Evolutionary conservation across 2,888 invertebrate species (phyloP), one percentile per base, ranked within the genome.

Genomic region (Lydus trimaculatus): DNA sequence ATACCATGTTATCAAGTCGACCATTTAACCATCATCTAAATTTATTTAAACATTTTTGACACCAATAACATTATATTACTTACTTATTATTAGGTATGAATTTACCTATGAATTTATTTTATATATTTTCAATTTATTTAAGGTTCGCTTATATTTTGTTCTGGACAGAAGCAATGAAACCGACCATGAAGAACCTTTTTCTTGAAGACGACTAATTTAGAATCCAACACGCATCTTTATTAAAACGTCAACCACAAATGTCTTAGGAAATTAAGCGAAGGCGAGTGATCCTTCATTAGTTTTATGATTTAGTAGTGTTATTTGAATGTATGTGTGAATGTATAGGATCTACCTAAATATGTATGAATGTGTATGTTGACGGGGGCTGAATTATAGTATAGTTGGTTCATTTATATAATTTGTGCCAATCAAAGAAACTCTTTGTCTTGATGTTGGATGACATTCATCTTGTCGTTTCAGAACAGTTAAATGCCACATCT

Each of bases 401-500:
- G 73, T 76, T 75, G 79, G 75, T 75, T 79, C 79, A 80, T 83
- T 83, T 80, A 82, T 80, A 78, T 83, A 84, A 84, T 85, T 85
- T 82, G 81, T 79, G 81, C 82, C 84, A 85, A 85, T 85, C 84
- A 84, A 74, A 77, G 68, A 78, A 78, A 75, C 81, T 73, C 78
- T 85, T 80, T 78, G 81, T 85, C 84, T 83, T 84, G 77, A 74
- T 74, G 70, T 75, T 72, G 74, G 70, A 75, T 72, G 72, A 77
- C 75, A 84, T 84, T 78, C 77, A 81, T 84, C 84, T 83, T 81
- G 81, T 77, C 83, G 80, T 81, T 83, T 81, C 77, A 73, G 73
- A 79, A 77, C 78, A 77, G 78, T 85, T 84, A 83, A 82, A 82
- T 80, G 82, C 83, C 83, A 83, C 84, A 84, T 84, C 80, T 83